phyloP scores from a whole-genome alignment of 1,140 invertebrate species.

The Plodia interpunctella region DNA sequence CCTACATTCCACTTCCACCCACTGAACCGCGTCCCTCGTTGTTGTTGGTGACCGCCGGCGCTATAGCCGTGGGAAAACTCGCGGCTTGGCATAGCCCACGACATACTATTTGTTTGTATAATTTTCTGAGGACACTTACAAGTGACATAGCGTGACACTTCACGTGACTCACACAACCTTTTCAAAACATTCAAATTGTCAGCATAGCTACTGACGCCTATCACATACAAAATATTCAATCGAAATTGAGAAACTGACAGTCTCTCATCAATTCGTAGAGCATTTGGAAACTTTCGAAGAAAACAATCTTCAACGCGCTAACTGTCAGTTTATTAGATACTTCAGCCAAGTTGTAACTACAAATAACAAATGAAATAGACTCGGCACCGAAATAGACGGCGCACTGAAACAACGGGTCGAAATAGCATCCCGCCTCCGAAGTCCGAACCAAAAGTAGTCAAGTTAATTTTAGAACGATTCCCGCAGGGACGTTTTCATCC shows the following conservation, averaged over 20 bases:
- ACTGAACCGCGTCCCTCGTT: constrained; percentile 13
- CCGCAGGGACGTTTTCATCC: constrained; percentile 65
- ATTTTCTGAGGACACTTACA: constrained; percentile 17
- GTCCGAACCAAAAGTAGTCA: constrained; percentile 71
- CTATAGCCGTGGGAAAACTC: constrained; percentile 20
- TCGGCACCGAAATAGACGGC: constrained; percentile 56
- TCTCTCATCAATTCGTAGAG: no score
- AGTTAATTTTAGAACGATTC: constrained; percentile 66
- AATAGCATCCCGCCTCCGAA: constrained; percentile 71
- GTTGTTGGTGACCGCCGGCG: constrained; percentile 10
- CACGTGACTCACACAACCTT: constrained; percentile 9
- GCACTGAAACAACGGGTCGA: constrained; percentile 57
- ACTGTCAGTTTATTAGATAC: constrained; percentile 13
- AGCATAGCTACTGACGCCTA: constrained; percentile 22
- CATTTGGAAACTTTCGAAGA: not conserved
- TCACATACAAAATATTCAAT: constrained; percentile 8
- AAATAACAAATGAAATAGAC: constrained; percentile 50
- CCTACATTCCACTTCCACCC: constrained; percentile 17
- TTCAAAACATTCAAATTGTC: constrained; percentile 12
- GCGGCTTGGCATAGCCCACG: constrained; percentile 9
- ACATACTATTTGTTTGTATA: constrained; percentile 20
- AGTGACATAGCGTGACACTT: constrained; percentile 21
- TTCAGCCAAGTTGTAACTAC: constrained; percentile 16
- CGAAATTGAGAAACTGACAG: not conserved
- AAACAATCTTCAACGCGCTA: constrained; percentile 5